phyloP scores from a whole-genome alignment of 2,888 invertebrate genomes.

The Ophion slaviceki region DNA sequence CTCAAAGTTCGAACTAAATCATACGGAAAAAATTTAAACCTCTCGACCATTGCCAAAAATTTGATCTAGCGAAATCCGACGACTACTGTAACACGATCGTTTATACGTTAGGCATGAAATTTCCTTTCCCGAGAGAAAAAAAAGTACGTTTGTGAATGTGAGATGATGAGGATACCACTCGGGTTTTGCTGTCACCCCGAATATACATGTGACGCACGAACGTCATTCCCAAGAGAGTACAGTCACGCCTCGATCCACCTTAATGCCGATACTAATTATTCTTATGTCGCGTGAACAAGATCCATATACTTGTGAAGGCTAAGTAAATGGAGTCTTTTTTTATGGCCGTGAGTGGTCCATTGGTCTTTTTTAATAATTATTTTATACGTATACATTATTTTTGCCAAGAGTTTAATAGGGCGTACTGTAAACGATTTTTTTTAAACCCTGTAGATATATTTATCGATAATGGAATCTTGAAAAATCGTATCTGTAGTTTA shows the following conservation, averaged over 20 bases:
- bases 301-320: constrained; percentile 32
- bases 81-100: background rate
- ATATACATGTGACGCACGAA: constrained; percentile 37
- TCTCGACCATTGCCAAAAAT: background rate
- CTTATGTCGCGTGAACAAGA: constrained; percentile 50
- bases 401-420: too few species aligned
- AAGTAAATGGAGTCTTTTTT: constrained; percentile 14
- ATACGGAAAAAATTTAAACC: background rate
- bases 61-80: background rate
- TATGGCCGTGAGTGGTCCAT: background rate
- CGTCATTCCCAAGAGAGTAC: constrained; percentile 41
- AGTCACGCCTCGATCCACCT: constrained; percentile 49
- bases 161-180: constrained; percentile 24
- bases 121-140: background rate
- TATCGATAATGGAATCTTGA: too few species aligned
- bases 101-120: background rate
- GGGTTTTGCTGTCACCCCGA: constrained; percentile 5
- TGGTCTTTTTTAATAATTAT: background rate
- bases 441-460: too few species aligned
- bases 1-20: too few species aligned
- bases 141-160: constrained; percentile 10
- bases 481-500: too few species aligned
- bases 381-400: too few species aligned
- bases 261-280: constrained; percentile 40
- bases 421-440: too few species aligned